phyloP scores from a whole-genome alignment of 2,888 invertebrate genomes.

The Alloplasta piceator region DNA sequence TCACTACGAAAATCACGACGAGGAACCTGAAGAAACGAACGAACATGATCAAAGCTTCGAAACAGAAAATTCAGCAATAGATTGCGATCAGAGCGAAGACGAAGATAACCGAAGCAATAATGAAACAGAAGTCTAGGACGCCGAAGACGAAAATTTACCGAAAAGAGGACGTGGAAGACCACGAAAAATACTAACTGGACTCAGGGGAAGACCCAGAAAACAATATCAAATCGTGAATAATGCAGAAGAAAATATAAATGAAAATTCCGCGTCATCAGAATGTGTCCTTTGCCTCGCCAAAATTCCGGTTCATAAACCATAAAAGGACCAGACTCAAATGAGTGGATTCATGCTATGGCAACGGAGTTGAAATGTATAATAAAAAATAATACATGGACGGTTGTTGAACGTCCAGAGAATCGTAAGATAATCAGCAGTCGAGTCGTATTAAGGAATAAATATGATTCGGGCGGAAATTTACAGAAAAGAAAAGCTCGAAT shows the following conservation, averaged over 20 bases:
- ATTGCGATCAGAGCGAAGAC: background rate
- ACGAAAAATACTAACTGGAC: slow-evolving; percentile 14
- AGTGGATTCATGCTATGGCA: slow-evolving; percentile 4
- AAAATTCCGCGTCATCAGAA: too few relatives aligned
- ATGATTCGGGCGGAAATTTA: slow-evolving; percentile 3
- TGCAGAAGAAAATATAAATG: too few relatives aligned
- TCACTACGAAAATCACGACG: slow-evolving; percentile 11
- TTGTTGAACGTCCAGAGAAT: slow-evolving; percentile 14
- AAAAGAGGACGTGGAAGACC: slow-evolving; percentile 27
- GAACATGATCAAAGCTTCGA: background rate
- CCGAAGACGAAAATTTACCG: background rate
- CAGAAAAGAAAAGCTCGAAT: slow-evolving; percentile 27
- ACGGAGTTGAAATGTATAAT: slow-evolving; percentile 20
- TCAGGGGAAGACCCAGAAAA: slow-evolving; percentile 32
- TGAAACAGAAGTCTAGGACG: too few relatives aligned
- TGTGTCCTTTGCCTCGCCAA: too few relatives aligned
- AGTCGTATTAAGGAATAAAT: slow-evolving; percentile 20
- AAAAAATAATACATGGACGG: slow-evolving; percentile 20
- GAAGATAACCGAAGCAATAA: background rate
- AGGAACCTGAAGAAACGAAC: background rate
- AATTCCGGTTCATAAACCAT: too few relatives aligned
- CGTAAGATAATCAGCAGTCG: slow-evolving; percentile 4
- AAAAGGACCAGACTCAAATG: background rate
- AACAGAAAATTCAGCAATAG: background rate
- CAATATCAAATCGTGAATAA: slow-evolving; percentile 14